These are phyloP conservation scores for Platichthys flesus DNA, from an alignment of 2,113 vertebrate genomes.

Conservation along the genomic window DNA sequence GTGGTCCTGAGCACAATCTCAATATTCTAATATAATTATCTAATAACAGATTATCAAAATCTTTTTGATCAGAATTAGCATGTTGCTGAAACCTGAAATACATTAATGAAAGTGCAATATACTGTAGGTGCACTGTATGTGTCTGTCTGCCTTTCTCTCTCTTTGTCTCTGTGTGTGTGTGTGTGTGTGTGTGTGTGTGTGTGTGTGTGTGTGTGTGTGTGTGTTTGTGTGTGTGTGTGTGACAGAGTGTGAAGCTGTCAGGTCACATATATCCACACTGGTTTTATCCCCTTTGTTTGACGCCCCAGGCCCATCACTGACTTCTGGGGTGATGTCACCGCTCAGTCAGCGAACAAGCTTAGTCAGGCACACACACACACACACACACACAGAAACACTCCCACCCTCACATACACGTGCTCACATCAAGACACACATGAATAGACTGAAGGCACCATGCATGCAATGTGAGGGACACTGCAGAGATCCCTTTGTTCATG, in stretches of 20 bases:
- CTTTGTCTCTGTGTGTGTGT: not conserved
- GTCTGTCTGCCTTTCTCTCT: conserved; percentile 15
- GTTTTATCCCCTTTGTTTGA: conserved; percentile 66
- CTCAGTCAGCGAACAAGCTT: conserved; percentile 64
- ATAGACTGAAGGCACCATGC: conserved; percentile 28
- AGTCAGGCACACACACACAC: conserved; percentile 42
- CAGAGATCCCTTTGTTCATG: conserved; percentile 44
- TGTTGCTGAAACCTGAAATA: conserved; percentile 17
- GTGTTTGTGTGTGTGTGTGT: conserved; percentile 40
- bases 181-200: conserved; percentile 34
- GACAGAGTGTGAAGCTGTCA: conserved; percentile 67
- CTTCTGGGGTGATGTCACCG: conserved; percentile 76
- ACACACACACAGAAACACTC: conserved; percentile 24
- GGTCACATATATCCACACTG: conserved; percentile 73
- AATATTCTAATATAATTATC: not conserved
- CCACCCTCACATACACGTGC: conserved; percentile 46
- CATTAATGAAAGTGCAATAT: not conserved
- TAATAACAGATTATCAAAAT: not conserved
- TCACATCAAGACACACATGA: conserved; percentile 62
- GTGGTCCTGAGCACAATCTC: not conserved
- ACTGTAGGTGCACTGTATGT: not conserved
- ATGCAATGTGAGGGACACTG: conserved; percentile 44
- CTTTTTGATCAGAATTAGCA: not conserved
- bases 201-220: conserved; percentile 41
- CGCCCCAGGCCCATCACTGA: conserved; percentile 65